Percentiles rank a stretch among this genome's conserved stretches.
Evolutionary conservation across 2,888 invertebrate species (phyloP).

Genomic region (Shargacucullia verbasci): DNA sequence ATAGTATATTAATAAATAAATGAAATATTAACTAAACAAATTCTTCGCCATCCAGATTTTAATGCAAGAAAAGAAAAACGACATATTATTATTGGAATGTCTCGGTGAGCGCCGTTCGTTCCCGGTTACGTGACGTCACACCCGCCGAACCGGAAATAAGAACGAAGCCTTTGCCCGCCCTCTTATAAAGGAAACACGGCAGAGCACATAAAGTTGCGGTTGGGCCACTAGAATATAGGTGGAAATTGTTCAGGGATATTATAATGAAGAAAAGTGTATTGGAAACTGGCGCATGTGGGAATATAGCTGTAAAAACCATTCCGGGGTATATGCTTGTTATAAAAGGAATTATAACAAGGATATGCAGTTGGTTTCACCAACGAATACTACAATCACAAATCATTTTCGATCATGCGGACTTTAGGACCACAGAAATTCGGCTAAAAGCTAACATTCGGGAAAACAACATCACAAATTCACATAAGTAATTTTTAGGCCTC

Average conservation of each 20-base stretch:
- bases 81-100: conserved; percentile 67
- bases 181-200: conserved; percentile 78
- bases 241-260: conserved; percentile 20
- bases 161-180: conserved; percentile 76
- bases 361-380: no score
- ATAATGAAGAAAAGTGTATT: conserved; percentile 6
- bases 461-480: no score
- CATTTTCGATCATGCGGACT: no score
- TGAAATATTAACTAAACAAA: neutral
- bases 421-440: no score
- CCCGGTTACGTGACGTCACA: conserved; percentile 73
- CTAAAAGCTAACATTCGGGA: no score
- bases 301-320: conserved; percentile 15
- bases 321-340: no score
- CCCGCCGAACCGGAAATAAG: conserved; percentile 80
- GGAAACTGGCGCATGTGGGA: conserved; percentile 16
- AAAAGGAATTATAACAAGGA: no score
- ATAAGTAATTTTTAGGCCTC: no score
- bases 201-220: conserved; percentile 70
- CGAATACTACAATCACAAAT: no score
- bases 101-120: conserved; percentile 62
- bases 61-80: conserved; percentile 52
- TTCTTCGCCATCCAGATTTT: conserved; percentile 17
- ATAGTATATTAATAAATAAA: no score
- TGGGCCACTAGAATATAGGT: conserved; percentile 62